Evolutionary conservation across 2,888 invertebrate genomes (phyloP).

Genomic region (Clanis bilineata): DNA sequence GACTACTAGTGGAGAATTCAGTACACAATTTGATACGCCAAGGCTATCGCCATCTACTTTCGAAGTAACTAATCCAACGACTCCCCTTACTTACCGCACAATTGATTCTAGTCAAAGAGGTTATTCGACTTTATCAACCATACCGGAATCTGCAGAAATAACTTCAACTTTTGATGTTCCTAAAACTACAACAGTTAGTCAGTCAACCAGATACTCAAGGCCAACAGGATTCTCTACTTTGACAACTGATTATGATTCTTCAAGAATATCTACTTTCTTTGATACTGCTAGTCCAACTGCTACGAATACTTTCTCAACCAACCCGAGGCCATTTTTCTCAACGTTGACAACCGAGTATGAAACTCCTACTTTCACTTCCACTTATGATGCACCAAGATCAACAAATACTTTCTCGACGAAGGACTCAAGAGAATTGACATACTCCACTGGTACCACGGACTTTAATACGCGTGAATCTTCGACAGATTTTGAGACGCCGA

Average conservation of each 20-base stretch:
- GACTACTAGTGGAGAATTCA: constrained; percentile 43
- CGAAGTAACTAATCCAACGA: constrained; percentile 11
- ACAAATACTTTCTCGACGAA: constrained; percentile 27
- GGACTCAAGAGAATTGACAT: constrained; percentile 19
- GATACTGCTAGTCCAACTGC: constrained; percentile 15
- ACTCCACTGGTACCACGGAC: constrained; percentile 9
- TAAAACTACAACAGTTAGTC: constrained; percentile 21
- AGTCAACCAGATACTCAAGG: constrained; percentile 7
- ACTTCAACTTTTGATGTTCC: constrained; percentile 24
- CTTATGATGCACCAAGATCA: constrained; percentile 31
- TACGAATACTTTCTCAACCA: constrained; percentile 11
- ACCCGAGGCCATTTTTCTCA: constrained; percentile 12
- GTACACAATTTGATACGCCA: constrained; percentile 38
- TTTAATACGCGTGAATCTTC: constrained; percentile 26
- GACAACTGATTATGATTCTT: constrained; percentile 27
- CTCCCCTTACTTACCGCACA: constrained; percentile 1
- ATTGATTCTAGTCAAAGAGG: constrained; percentile 18
- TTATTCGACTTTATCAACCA: constrained; percentile 2
- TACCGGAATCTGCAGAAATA: constrained; percentile 22
- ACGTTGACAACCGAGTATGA: constrained; percentile 27
- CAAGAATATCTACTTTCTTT: constrained; percentile 27
- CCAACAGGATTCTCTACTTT: constrained; percentile 18
- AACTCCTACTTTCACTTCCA: constrained; percentile 19
- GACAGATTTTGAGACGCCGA: constrained; percentile 25
- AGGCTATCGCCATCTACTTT: constrained; percentile 26